Percentiles rank a stretch among this genome's conserved stretches.
phyloP scores from a whole-genome alignment of 92 coral and sea anemone species.

The Montipora capitata region DNA sequence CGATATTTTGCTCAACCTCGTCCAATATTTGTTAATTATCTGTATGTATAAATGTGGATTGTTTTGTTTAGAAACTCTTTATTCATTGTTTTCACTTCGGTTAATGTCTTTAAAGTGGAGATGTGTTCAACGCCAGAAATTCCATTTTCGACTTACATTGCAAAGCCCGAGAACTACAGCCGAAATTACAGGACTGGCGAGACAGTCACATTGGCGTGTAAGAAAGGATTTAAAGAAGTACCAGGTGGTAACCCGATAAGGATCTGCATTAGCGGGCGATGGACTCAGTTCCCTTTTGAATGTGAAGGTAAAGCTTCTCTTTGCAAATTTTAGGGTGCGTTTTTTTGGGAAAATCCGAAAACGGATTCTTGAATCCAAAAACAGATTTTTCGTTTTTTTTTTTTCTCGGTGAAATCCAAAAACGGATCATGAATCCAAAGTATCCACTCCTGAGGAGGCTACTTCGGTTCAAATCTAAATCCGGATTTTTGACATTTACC shows the following conservation, averaged over 20 bases:
- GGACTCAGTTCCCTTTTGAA: constrained; percentile 88
- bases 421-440: too few relatives aligned
- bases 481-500: too few relatives aligned
- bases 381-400: too few relatives aligned
- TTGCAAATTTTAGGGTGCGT: too few relatives aligned
- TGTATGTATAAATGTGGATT: neutral
- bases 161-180: constrained; percentile 40
- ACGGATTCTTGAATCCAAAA: too few relatives aligned
- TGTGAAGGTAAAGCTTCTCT: constrained; percentile 70
- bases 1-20: neutral
- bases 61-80: too few relatives aligned
- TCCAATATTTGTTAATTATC: too few relatives aligned
- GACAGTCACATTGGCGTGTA: constrained; percentile 76
- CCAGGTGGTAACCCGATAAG: constrained; percentile 53
- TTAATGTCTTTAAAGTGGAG: constrained; percentile 32
- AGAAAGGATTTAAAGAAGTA: constrained; percentile 66
- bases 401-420: too few relatives aligned
- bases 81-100: neutral
- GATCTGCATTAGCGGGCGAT: constrained; percentile 83
- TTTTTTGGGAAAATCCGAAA: too few relatives aligned
- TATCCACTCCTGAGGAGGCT: too few relatives aligned
- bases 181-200: constrained; percentile 79
- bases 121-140: constrained; percentile 66
- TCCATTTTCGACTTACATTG: constrained; percentile 81
- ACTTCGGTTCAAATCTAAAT: too few relatives aligned